A percentile compares a stretch with the other conserved stretches of the same genome.
Evolutionary conservation across 2,888 invertebrate genomes (phyloP).

Genomic region (Drosophila algonquin): DNA sequence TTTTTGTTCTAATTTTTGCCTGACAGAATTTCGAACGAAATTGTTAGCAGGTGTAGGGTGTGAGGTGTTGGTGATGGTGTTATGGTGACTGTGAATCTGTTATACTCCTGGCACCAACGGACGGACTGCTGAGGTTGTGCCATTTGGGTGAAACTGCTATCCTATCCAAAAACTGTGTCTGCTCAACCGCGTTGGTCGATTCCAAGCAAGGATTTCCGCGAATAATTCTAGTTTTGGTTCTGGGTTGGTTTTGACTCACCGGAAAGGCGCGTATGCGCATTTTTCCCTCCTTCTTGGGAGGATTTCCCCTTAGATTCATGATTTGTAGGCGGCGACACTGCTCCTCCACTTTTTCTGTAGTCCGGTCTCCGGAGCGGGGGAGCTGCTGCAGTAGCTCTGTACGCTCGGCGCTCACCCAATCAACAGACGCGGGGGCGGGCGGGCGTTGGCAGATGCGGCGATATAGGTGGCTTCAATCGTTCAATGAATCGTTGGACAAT

Average conservation of each 20-base stretch:
- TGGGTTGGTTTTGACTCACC: constrained; percentile 88
- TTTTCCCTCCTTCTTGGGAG: constrained; percentile 96
- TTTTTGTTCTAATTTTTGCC: constrained; percentile 21
- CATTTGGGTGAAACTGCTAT: constrained; percentile 17
- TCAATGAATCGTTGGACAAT: background rate
- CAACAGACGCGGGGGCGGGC: background rate
- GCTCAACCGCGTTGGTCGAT: too few species aligned
- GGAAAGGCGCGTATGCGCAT: constrained; percentile 99
- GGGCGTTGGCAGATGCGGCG: background rate
- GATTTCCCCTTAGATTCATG: constrained; percentile 84
- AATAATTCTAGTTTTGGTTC: background rate
- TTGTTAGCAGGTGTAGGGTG: constrained; percentile 1
- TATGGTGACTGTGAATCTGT: background rate
- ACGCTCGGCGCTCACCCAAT: constrained; percentile 18
- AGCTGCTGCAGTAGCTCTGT: constrained; percentile 38
- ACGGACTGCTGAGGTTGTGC: background rate
- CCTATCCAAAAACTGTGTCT: constrained; percentile 14
- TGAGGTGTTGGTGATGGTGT: constrained; percentile 2
- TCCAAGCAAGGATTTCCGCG: too few species aligned
- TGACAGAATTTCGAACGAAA: constrained; percentile 12
- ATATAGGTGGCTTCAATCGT: background rate
- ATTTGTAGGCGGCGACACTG: constrained; percentile 80
- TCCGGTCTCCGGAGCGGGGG: constrained; percentile 43
- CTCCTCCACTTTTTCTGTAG: constrained; percentile 77
- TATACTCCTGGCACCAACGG: background rate